Evolutionary conservation across 2,113 vertebrate genomes (phyloP), one percentile per base, ranked within the genome.

Genomic region (Chaetorhynchus papuensis): DNA sequence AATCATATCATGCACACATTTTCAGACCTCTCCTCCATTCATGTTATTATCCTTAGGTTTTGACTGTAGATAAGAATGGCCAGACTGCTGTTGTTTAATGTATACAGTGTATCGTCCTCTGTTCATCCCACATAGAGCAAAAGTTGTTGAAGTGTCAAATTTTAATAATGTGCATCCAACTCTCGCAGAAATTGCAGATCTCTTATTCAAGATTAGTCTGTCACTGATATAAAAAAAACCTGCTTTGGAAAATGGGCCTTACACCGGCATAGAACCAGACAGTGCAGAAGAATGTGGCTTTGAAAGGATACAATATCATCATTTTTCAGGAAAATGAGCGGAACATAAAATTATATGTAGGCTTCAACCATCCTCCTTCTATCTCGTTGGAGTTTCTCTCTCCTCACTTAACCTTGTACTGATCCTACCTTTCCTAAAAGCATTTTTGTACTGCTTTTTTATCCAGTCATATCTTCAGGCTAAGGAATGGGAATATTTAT

Each of bases 281-380:
- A 44, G 7, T 64, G 13, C 23, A 59, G 52, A 88, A 37, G 0
- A 3, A 9, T 30, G 14, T n/a, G 49, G 15, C 17, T 93, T 56
- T 65, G 37, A 70, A 81, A 91, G 13, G 20, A 26, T 33, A 28
- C 7, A 31, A 9, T 30, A 41, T 6, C 18, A 30, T 14, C 0
- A 22, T 61, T 77, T 64, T 18, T 69, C 59, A 65, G 39, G 15
- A 45, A 66, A 70, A 63, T 30, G 0, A 66, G 4, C 47, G 28
- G 15, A 71, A 26, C 2, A 1, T 20, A 37, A 78, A 81, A 42
- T 8, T 2, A 1, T 23, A 11, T 4, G 3, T 17, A 57, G 26
- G 16, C 14, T 72, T 72, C 59, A 65, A 11, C 3, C 18, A 70
- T n/a, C 13, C 6, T 70, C 8, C 21, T 57, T n/a, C 65, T 79